phyloP scores from a whole-genome alignment of 2,888 invertebrate genomes.

The Malthinus seriepunctatus region DNA sequence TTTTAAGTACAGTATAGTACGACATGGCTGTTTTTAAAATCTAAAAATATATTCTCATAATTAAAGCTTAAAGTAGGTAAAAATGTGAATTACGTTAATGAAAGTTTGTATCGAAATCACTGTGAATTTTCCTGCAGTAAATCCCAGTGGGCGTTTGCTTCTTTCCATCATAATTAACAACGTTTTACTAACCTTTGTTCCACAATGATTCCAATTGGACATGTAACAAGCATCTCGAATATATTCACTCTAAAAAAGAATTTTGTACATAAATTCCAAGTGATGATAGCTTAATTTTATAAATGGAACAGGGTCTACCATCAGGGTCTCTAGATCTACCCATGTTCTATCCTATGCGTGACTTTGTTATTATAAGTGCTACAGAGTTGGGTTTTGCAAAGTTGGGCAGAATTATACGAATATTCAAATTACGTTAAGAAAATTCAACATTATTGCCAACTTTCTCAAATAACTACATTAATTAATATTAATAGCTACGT shows the following conservation, averaged over 20 bases:
- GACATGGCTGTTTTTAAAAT: neutral
- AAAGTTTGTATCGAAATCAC: conserved; percentile 3
- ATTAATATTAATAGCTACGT: too few relatives aligned
- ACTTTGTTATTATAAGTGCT: too few relatives aligned
- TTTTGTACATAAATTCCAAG: too few relatives aligned
- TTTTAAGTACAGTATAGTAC: neutral
- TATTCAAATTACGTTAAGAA: too few relatives aligned
- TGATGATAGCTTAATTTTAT: too few relatives aligned
- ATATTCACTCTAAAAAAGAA: neutral
- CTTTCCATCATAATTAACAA: conserved; percentile 11
- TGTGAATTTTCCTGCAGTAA: conserved; percentile 1
- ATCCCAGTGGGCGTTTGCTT: conserved; percentile 1
- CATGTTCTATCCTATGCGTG: too few relatives aligned
- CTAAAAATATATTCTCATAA: neutral
- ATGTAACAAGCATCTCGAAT: conserved; percentile 6
- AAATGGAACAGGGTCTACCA: too few relatives aligned
- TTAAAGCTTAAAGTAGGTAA: too few relatives aligned
- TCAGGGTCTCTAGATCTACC: too few relatives aligned
- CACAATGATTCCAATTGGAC: neutral
- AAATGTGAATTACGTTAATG: neutral
- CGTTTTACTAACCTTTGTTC: neutral
- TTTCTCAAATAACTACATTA: too few relatives aligned
- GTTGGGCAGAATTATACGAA: too few relatives aligned
- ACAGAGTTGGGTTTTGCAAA: too few relatives aligned
- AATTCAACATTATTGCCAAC: neutral